These are phyloP conservation scores for Sceloporus undulatus DNA, from an alignment of 2,113 vertebrate genomes.

Conservation along the genomic window DNA sequence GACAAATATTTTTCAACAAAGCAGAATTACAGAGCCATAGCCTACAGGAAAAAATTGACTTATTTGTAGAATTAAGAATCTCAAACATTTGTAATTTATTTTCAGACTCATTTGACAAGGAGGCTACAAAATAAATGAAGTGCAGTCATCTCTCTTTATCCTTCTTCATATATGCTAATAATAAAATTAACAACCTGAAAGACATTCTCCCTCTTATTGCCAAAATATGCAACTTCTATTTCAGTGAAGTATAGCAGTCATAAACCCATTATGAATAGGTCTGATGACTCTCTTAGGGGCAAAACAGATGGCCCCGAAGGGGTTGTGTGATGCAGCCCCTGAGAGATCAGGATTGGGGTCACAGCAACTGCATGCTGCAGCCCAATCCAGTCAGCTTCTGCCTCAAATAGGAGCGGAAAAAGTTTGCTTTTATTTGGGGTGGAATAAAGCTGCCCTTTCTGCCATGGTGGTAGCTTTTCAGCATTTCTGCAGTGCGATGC, in stretches of 20 bases:
- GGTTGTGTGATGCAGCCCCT: no score
- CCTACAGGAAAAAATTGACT: no score
- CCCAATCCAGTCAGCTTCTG: no score
- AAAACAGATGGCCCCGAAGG: no score
- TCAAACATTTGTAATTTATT: conserved; percentile 54
- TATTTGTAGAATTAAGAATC: conserved; percentile 38
- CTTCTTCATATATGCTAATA: conserved; percentile 7
- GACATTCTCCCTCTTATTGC: neutral
- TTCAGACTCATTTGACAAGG: conserved; percentile 57
- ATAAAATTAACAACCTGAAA: conserved; percentile 1
- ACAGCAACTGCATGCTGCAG: no score
- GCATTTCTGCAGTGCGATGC: no score
- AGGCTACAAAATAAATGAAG: conserved; percentile 50
- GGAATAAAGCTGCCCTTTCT: no score
- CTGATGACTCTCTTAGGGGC: neutral
- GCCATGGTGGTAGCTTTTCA: no score
- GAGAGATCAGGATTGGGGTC: no score
- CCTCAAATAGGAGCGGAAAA: no score
- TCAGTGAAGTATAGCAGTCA: neutral
- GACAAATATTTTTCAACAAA: conserved; percentile 12
- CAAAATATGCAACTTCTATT: neutral
- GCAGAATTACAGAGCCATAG: conserved; percentile 15
- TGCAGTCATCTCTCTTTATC: neutral
- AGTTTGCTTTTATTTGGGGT: no score
- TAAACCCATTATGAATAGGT: neutral